Base-by-base conservation (phyloP, 2,888 invertebrate genomes). In the Nymphalis polychloros region DNA sequence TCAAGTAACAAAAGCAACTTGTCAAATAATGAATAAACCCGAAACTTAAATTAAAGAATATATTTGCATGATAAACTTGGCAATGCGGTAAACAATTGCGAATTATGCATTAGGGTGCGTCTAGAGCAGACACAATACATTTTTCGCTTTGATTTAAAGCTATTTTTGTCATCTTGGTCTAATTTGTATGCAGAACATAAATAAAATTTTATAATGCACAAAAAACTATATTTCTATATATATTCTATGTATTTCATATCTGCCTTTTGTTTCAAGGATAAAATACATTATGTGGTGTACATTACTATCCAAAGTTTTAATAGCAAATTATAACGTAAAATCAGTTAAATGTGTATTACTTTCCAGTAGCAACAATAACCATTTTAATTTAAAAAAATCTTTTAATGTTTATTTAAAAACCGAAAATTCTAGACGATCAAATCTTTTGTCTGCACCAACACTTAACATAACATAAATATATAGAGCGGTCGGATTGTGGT, bases 21-120 rank as follows among this genome's bases (percentile, higher is more conserved):
- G 59, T 68, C 48, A 63, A 63, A 63, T 64, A 47, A 67, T 69
- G 65, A 72, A 68, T 72, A 72, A 69, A 63, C 64, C 55, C 62
- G 67, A 61, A 69, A 72, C 69, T 63, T 63, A 65, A 69, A 67
- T 67, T 67, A 55, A 63, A 66, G 72, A 72, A 70, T 68, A 68
- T 46, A 68, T 72, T 70, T 68, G 59, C 72, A 70, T 64, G 49
- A 62, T 66, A 64, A 72, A 59, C 63, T 52, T 68, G 68, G 68
- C 68, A 72, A 66, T 63, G 67, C 62, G 70, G 68, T 72, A 68
- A 70, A 70, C 68, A 68, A 70, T 70, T 64, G 70, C 70, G 70
- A 68, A 72, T 72, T 68, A 70, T 72, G 67, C 72, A 72, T 65
- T 63, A 63, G 70, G 67, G 50, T 59, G 63, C 53, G 20, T 23